phyloP scores from a whole-genome alignment of 2,113 vertebrate species.

The Struthidea cinerea region DNA sequence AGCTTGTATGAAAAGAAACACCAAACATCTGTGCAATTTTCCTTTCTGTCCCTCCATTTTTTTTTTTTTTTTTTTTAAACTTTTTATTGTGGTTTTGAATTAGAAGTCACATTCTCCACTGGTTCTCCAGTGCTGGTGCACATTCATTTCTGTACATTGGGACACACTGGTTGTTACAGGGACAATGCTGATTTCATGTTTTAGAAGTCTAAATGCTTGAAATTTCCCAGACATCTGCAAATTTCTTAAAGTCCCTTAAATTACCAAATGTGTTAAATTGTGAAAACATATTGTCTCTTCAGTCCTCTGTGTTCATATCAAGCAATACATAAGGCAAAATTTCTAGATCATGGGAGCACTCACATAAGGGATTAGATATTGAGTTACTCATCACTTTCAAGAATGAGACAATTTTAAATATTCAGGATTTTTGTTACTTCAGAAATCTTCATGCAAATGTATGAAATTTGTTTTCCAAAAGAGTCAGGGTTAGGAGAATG shows the following conservation, averaged over 20 bases:
- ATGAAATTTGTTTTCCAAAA: not conserved
- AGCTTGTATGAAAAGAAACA: not conserved
- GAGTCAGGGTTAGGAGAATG: not conserved
- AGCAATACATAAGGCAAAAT: not conserved
- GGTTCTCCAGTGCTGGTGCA: accelerated
- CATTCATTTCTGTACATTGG: not conserved
- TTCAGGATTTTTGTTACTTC: not conserved
- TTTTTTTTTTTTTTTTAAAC: not conserved
- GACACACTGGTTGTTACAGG: not conserved
- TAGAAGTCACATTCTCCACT: not conserved
- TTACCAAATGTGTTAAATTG: not conserved
- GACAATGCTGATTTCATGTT: not conserved
- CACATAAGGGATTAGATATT: not conserved
- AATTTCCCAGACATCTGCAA: not conserved
- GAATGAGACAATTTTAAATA: not conserved
- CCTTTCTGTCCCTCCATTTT: not conserved
- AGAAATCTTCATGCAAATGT: not conserved
- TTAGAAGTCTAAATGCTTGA: not conserved
- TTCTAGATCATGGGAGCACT: not conserved
- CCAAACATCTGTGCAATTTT: not conserved
- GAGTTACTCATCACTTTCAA: not conserved
- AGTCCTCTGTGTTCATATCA: not conserved
- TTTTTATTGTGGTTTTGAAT: not conserved
- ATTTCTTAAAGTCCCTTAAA: not conserved
- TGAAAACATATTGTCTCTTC: not conserved